Base-by-base conservation (phyloP, 2,797 vertebrate genomes). In the Urosaurus nigricauda region DNA sequence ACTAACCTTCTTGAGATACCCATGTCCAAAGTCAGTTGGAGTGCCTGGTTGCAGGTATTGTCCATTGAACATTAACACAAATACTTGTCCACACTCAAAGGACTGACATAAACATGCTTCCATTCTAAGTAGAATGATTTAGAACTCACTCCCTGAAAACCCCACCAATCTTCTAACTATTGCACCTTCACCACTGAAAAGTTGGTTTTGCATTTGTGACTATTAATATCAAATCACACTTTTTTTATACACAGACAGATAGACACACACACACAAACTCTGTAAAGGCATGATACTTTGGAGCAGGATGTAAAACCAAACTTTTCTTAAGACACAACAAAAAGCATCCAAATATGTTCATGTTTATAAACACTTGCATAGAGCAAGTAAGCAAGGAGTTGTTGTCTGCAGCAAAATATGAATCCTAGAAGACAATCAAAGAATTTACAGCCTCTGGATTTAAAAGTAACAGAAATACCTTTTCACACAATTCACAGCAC, bases 371-470 rank as follows among this genome's bases (percentile, higher is more conserved):
- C 21, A 70, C 73, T n/a, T 58, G 37, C 53, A 84, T 26, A 32
- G 70, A 35, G 26, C 84, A 78, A 78, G 32, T 87, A 68, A 83
- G n/a, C 14, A 19, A 6, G 40, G 75, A 85, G 13, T 11, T 80
- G 40, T 68, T 26, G n/a, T n/a, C n/a, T 77, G 63, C 17, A 83
- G 47, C 60, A 89, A 86, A 70, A 78, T 43, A 47, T 70, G 68
- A 82, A 65, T 43, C 35, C 29, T 68, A 83, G 16, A 73, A 86
- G 71, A 77, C 63, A 56, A 47, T 40, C 24, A 29, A 82, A 9
- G 58, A 89, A 85, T 86, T 65, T 29, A 75, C 56, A 81, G 7
- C 24, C 35, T 32, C 53, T 47, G 43, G n/a, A 74, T 80, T 84
- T 80, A 79, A 84, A 73, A 85, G 32, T 32, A 80, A 79, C 13